Conservation (phyloP, 2,888 invertebrate genomes). For the Marasmarcha lunaedactyla region DNA sequence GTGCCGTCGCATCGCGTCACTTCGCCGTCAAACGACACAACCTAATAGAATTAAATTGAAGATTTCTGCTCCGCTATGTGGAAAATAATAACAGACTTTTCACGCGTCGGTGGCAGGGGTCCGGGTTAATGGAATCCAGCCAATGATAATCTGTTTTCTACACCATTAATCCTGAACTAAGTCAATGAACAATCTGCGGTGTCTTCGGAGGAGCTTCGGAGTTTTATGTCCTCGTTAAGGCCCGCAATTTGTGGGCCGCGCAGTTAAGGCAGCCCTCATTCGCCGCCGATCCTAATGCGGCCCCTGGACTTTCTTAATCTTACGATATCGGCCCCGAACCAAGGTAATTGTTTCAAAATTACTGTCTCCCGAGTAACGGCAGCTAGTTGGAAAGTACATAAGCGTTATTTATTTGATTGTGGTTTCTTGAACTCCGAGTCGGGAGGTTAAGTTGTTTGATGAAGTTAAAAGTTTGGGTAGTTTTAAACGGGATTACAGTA, state of each 20-base stretch:
- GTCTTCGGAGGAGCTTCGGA: constrained; percentile 57
- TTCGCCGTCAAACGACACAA: constrained; percentile 66
- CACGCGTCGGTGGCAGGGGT: constrained; percentile 68
- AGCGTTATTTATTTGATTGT: neutral
- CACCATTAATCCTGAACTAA: constrained; percentile 72
- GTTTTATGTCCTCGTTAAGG: constrained; percentile 70
- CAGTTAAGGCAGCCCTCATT: constrained; percentile 59
- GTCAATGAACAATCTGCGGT: constrained; percentile 67
- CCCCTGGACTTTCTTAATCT: constrained; percentile 69
- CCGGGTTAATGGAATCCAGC: constrained; percentile 61
- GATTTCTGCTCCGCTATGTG: constrained; percentile 61
- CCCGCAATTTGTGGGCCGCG: constrained; percentile 69
- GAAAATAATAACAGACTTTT: constrained; percentile 69
- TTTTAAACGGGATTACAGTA: too few species aligned
- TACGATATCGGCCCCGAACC: constrained; percentile 53
- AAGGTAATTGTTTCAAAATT: constrained; percentile 69
- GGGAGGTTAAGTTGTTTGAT: too few species aligned
- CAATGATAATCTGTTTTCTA: constrained; percentile 73
- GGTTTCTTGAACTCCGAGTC: too few species aligned
- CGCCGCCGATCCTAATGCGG: constrained; percentile 60
- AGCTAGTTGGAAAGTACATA: neutral
- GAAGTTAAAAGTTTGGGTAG: too few species aligned
- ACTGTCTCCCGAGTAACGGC: constrained; percentile 6
- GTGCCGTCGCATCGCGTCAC: constrained; percentile 49
- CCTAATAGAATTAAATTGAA: constrained; percentile 69